These are phyloP conservation scores for Andrena marginata DNA, from an alignment of 2,888 invertebrate genomes.

Conservation along the genomic window DNA sequence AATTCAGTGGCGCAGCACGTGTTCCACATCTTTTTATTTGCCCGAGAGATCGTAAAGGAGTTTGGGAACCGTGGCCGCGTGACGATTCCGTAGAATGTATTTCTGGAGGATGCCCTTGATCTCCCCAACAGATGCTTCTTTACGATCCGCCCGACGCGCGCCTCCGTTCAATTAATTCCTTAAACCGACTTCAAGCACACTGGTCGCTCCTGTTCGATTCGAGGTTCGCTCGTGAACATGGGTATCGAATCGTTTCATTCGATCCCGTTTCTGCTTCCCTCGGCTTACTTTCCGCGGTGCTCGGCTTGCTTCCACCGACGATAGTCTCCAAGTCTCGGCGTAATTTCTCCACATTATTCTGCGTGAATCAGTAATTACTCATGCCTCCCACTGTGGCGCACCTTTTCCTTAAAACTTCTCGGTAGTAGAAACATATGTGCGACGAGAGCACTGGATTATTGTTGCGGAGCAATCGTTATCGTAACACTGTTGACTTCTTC, in stretches of 20 bases:
- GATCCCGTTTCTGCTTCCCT: too few relatives aligned
- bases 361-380: too few relatives aligned
- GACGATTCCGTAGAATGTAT: slow-evolving; percentile 36
- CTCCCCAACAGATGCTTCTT: slow-evolving; percentile 27
- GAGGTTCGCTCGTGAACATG: neutral
- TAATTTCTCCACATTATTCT: too few relatives aligned
- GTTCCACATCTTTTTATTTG: slow-evolving; percentile 69
- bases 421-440: too few relatives aligned
- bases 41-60: slow-evolving; percentile 52
- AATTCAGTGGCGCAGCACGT: slow-evolving; percentile 70
- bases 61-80: slow-evolving; percentile 27
- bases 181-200: neutral
- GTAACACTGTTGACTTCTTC: too few relatives aligned
- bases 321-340: too few relatives aligned
- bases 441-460: neutral
- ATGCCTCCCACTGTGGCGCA: too few relatives aligned
- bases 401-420: too few relatives aligned
- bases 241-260: neutral
- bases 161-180: neutral
- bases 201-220: neutral
- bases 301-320: too few relatives aligned
- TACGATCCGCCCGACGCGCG: slow-evolving; percentile 6
- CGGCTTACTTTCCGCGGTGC: too few relatives aligned
- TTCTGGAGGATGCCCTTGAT: slow-evolving; percentile 26
- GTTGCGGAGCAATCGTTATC: too few relatives aligned